Evolutionary conservation across 1,140 invertebrate species (phyloP).

Genomic region (Bombus confusus): DNA sequence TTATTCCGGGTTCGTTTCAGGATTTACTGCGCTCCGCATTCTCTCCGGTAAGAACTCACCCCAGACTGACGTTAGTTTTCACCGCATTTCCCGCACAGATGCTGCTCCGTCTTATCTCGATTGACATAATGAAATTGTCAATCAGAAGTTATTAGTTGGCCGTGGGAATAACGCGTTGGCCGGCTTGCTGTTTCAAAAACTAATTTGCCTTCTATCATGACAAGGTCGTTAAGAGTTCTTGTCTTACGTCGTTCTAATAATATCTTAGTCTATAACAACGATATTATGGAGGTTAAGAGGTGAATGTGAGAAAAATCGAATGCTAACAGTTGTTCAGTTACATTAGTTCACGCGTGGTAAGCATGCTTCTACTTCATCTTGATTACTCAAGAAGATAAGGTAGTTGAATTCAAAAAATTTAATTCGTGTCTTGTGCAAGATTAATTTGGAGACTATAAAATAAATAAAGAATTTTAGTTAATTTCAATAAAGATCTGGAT

Average conservation of each 20-base stretch:
- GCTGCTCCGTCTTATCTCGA: conserved; percentile 22
- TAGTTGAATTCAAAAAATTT: neutral
- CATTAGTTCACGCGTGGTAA: too few relatives aligned
- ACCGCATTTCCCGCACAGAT: conserved; percentile 55
- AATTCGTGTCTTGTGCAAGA: neutral
- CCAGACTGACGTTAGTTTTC: conserved; percentile 65
- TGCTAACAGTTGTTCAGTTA: too few relatives aligned
- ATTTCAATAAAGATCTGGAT: neutral
- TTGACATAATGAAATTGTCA: conserved; percentile 33
- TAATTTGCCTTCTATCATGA: neutral
- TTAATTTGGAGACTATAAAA: neutral
- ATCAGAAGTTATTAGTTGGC: neutral
- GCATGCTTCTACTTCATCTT: neutral
- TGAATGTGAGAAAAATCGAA: too few relatives aligned
- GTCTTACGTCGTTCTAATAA: neutral
- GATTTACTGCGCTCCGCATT: conserved; percentile 72
- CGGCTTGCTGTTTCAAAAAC: neutral
- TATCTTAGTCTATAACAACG: neutral
- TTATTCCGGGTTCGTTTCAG: conserved; percentile 77
- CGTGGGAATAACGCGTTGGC: neutral
- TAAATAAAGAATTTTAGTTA: neutral
- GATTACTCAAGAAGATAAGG: neutral
- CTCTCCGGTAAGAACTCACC: conserved; percentile 65
- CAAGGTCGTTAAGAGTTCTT: neutral
- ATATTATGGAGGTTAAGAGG: neutral